Percentiles rank a stretch among this genome's conserved stretches.
These are phyloP conservation scores for Melitaea cinxia DNA, from an alignment of 1,140 invertebrate species.

Conservation along the genomic window DNA sequence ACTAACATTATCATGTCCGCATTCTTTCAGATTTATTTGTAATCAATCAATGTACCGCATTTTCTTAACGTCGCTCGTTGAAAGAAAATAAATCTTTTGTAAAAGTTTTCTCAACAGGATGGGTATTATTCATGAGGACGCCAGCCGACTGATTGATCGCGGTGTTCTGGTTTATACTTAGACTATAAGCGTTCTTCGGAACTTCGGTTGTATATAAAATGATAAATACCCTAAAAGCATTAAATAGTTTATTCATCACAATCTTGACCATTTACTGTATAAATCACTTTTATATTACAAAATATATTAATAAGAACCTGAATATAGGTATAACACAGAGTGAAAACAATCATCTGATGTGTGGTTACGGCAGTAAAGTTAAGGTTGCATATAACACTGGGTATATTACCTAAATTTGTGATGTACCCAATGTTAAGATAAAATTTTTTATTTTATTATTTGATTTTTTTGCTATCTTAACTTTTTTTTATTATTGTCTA, in stretches of 20 bases:
- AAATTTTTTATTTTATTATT: too few relatives aligned
- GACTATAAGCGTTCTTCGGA: constrained; percentile 36
- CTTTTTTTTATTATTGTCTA: too few relatives aligned
- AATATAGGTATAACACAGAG: too few relatives aligned
- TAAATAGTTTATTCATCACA: not conserved
- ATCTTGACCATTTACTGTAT: not conserved
- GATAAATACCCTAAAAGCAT: constrained; percentile 4
- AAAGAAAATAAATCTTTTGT: constrained; percentile 78
- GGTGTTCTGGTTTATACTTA: constrained; percentile 52
- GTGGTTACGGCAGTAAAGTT: too few relatives aligned
- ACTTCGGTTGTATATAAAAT: constrained; percentile 11
- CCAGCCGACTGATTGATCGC: constrained; percentile 71
- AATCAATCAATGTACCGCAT: constrained; percentile 75
- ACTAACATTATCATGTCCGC: not conserved
- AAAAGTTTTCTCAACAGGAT: constrained; percentile 71
- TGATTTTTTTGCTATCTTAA: too few relatives aligned
- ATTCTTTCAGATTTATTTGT: constrained; percentile 20
- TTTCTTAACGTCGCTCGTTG: constrained; percentile 53
- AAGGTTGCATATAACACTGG: too few relatives aligned
- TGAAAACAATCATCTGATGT: too few relatives aligned
- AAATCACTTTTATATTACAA: too few relatives aligned
- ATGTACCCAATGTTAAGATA: too few relatives aligned
- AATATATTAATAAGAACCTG: too few relatives aligned
- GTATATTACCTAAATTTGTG: too few relatives aligned
- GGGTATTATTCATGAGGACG: constrained; percentile 75